Conservation (phyloP, 2,888 invertebrate genomes). For the Anorthoa munda region DNA sequence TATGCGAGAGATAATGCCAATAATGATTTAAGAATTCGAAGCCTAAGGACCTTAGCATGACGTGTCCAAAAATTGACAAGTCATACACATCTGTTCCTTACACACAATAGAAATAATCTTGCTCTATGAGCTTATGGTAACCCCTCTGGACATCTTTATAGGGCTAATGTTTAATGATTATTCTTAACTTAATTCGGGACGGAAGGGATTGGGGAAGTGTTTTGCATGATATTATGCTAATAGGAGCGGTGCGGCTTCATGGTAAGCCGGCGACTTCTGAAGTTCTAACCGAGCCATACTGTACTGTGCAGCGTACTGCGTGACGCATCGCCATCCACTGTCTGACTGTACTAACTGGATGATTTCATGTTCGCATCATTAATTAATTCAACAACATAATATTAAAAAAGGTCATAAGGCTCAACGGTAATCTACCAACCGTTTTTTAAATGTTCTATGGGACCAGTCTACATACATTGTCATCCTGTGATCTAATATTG, state of each 20-base stretch:
- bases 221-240: conserved; percentile 52
- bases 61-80: too few species aligned
- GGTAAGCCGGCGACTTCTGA: conserved; percentile 8
- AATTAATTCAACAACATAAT: not conserved
- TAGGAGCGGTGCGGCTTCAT: conserved; percentile 48
- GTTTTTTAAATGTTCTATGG: too few species aligned
- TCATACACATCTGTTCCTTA: too few species aligned
- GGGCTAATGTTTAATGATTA: too few species aligned
- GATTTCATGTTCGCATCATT: not conserved
- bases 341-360: not conserved
- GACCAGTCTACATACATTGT: too few species aligned
- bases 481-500: too few species aligned
- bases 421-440: not conserved
- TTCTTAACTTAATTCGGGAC: not conserved
- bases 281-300: not conserved
- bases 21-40: not conserved
- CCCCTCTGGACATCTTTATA: too few species aligned
- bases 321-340: conserved; percentile 22
- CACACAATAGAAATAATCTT: too few species aligned
- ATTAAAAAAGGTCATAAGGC: not conserved
- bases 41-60: too few species aligned
- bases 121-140: too few species aligned
- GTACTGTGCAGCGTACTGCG: too few species aligned
- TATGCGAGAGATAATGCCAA: too few species aligned
- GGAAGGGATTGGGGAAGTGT: not conserved